Percentiles rank a stretch among this genome's conserved stretches.
phyloP scores from a whole-genome alignment of 2,113 vertebrate genomes.

The Cranoglanis bouderius region DNA sequence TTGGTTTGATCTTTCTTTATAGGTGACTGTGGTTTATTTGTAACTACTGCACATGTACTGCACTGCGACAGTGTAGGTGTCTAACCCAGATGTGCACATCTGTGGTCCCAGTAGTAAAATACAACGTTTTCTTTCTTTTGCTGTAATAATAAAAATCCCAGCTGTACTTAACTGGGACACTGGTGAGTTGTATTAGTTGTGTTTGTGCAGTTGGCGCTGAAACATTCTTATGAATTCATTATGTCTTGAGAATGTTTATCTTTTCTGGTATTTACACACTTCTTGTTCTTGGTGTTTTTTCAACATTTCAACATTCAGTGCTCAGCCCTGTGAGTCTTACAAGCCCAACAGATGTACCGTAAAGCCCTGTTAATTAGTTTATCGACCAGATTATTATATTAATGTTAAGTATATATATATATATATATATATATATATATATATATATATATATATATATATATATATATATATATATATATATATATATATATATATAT shows the following conservation, averaged over 20 bases:
- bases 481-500: too few species aligned
- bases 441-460: too few species aligned
- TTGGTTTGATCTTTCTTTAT: not conserved
- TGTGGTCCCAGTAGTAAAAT: not conserved
- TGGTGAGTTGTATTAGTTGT: not conserved
- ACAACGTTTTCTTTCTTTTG: not conserved
- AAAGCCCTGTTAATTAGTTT: not conserved
- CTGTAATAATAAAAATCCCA: not conserved
- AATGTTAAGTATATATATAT: too few species aligned
- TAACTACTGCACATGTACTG: not conserved
- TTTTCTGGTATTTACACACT: not conserved
- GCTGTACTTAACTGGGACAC: not conserved
- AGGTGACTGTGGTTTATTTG: not conserved
- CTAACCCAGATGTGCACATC: not conserved
- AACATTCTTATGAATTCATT: not conserved
- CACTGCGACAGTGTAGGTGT: not conserved
- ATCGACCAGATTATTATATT: too few species aligned
- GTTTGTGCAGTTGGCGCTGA: not conserved
- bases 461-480: too few species aligned
- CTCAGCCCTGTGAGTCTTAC: not conserved
- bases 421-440: too few species aligned
- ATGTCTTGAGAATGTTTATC: not conserved
- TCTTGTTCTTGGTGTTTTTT: not conserved
- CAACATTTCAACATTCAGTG: not conserved
- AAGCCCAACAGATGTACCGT: not conserved